Evolutionary conservation across 2,888 invertebrate genomes (phyloP).

Genomic region (Altica lythri): DNA sequence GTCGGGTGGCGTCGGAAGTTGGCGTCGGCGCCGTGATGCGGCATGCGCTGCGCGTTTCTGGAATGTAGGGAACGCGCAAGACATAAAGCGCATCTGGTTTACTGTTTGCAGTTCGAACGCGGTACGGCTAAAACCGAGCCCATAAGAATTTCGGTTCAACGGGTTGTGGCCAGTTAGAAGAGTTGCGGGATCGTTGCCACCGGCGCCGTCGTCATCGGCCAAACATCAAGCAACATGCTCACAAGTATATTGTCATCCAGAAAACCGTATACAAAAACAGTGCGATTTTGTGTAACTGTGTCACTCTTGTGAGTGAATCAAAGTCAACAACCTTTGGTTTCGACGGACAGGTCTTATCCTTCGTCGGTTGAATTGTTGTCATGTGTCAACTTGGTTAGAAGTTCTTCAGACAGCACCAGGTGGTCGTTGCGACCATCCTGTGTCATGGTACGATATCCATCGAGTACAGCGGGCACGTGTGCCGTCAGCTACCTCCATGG

Average conservation of each 20-base stretch:
- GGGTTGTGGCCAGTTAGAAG: conserved; percentile 44
- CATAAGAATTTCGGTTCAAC: conserved; percentile 44
- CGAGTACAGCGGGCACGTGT: conserved; percentile 55
- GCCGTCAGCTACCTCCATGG: conserved; percentile 56
- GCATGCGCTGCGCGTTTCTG: conserved; percentile 40
- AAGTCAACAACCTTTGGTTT: conserved; percentile 27
- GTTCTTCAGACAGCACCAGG: conserved; percentile 29
- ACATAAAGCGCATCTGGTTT: conserved; percentile 39
- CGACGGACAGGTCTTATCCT: conserved; percentile 24
- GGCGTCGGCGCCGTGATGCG: conserved; percentile 35
- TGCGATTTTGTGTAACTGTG: conserved; percentile 47
- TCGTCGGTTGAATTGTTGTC: conserved; percentile 21
- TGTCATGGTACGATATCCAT: conserved; percentile 41
- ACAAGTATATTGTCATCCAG: conserved; percentile 48
- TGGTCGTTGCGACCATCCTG: conserved; percentile 31
- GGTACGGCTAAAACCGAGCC: conserved; percentile 40
- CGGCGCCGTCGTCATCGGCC: conserved; percentile 27
- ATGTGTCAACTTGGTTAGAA: conserved; percentile 27
- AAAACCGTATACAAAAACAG: conserved; percentile 39
- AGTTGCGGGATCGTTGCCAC: conserved; percentile 37
- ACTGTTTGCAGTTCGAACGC: conserved; percentile 43
- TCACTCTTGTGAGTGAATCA: conserved; percentile 42
- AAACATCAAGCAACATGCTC: conserved; percentile 36
- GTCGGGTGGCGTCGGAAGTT: conserved; percentile 15
- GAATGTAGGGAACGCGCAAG: conserved; percentile 36